phyloP scores from a whole-genome alignment of 1,140 invertebrate genomes.

The Trachymyrmex septentrionalis region DNA sequence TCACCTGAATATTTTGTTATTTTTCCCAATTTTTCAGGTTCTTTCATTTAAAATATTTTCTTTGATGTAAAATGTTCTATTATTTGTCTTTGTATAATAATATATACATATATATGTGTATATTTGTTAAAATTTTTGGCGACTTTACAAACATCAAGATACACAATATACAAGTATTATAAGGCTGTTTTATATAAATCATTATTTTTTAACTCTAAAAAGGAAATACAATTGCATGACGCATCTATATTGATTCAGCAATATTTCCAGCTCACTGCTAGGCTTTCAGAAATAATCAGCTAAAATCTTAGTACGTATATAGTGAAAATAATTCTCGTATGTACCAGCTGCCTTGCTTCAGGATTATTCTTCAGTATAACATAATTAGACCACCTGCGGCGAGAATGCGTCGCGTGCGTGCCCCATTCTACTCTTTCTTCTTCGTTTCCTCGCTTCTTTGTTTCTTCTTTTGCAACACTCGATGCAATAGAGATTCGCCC shows the following conservation, averaged over 20 bases:
- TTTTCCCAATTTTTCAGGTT: background rate
- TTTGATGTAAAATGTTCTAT: background rate
- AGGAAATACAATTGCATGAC: background rate
- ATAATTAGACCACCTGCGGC: conserved; percentile 64
- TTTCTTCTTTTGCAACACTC: conserved; percentile 21
- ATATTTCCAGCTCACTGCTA: background rate
- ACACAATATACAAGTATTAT: background rate
- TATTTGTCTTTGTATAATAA: background rate
- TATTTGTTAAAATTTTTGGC: background rate
- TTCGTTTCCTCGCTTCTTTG: conserved; percentile 21
- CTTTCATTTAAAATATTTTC: background rate
- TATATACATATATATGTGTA: background rate
- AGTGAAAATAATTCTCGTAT: conserved; percentile 40
- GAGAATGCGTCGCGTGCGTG: conserved; percentile 52
- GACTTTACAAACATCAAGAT: background rate
- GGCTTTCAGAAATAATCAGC: background rate
- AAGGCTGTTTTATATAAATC: background rate
- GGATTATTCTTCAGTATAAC: conserved; percentile 44
- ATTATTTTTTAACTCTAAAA: background rate
- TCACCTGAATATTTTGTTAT: background rate
- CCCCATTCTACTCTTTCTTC: conserved; percentile 6
- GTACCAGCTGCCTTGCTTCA: conserved; percentile 7
- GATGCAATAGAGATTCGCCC: conserved; percentile 23
- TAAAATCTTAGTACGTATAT: background rate
- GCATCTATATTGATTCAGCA: conserved; percentile 8